Evolutionary conservation across 2,113 vertebrate species (phyloP).

Genomic region (Coptodon bakossiorum): DNA sequence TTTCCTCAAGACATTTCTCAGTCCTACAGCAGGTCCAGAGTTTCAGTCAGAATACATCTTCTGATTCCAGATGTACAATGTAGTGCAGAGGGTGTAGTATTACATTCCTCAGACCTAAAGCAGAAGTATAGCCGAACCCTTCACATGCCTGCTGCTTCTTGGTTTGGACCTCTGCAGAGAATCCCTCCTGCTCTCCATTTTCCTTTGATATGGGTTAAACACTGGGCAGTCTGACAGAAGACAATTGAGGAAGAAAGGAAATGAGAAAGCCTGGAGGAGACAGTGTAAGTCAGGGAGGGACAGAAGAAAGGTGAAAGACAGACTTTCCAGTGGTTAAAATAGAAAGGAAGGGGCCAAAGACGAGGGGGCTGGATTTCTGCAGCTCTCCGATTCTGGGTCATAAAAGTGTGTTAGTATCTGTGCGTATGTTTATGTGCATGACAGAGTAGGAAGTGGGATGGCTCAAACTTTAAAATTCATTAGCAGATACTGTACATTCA

Average conservation of each 20-base stretch:
- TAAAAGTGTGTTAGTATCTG: background rate
- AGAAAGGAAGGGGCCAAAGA: slow-evolving; percentile 47
- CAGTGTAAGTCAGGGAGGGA: slow-evolving; percentile 30
- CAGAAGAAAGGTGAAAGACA: slow-evolving; percentile 22
- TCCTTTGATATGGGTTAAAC: slow-evolving; percentile 57
- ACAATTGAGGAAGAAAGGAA: slow-evolving; percentile 57
- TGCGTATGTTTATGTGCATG: background rate
- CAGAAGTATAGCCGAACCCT: slow-evolving; percentile 4
- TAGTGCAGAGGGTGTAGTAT: slow-evolving; percentile 36
- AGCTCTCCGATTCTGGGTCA: background rate
- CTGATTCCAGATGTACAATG: slow-evolving; percentile 31
- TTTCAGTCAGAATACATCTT: slow-evolving; percentile 15
- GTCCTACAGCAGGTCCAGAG: background rate
- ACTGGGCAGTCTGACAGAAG: slow-evolving; percentile 40
- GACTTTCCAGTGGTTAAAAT: slow-evolving; percentile 49
- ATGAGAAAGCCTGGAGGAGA: slow-evolving; percentile 58
- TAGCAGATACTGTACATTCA: background rate
- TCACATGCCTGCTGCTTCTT: slow-evolving; percentile 15
- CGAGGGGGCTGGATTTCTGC: slow-evolving; percentile 39
- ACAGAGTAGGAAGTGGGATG: background rate
- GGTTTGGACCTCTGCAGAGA: slow-evolving; percentile 35
- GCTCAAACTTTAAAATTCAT: background rate
- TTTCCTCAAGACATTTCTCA: background rate
- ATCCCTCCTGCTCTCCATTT: slow-evolving; percentile 21
- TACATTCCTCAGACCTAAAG: slow-evolving; percentile 49